These are phyloP conservation scores for Buteo buteo DNA, from an alignment of 2,113 vertebrate genomes.

Conservation along the genomic window DNA sequence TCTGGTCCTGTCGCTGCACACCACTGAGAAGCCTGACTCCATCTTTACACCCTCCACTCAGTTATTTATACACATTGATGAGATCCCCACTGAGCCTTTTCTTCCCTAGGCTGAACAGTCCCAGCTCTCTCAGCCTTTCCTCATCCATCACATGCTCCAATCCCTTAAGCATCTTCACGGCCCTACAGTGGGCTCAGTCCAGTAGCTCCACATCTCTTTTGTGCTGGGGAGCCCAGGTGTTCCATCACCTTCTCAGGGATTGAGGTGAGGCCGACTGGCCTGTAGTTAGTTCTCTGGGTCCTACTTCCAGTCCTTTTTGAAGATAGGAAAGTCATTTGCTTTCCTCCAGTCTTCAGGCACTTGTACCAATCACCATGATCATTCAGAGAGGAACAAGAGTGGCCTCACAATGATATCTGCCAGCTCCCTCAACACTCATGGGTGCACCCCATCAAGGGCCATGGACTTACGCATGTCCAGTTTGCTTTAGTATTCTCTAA, in stretches of 20 bases:
- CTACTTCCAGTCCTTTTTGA: not conserved
- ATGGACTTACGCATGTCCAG: not conserved
- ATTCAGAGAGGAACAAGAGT: not conserved
- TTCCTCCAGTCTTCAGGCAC: not conserved
- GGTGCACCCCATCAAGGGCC: not conserved
- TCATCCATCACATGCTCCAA: not conserved
- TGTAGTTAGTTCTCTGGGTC: not conserved
- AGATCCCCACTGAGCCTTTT: not conserved
- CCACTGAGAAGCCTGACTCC: not conserved
- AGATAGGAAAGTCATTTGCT: not conserved
- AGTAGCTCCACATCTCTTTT: not conserved
- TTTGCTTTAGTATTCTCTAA: not conserved
- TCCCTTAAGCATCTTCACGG: not conserved
- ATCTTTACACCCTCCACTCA: not conserved
- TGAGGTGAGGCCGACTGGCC: not conserved
- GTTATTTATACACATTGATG: not conserved
- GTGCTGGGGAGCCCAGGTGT: not conserved
- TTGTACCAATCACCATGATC: not conserved
- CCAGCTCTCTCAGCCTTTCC: not conserved
- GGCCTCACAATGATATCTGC: not conserved
- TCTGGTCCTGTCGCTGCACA: not conserved
- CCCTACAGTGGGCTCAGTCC: not conserved
- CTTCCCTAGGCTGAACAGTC: not conserved
- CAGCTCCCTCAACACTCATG: not conserved
- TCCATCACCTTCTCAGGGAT: not conserved